Base-by-base conservation (phyloP, 2,113 vertebrate genomes). In the Castor canadensis region DNA sequence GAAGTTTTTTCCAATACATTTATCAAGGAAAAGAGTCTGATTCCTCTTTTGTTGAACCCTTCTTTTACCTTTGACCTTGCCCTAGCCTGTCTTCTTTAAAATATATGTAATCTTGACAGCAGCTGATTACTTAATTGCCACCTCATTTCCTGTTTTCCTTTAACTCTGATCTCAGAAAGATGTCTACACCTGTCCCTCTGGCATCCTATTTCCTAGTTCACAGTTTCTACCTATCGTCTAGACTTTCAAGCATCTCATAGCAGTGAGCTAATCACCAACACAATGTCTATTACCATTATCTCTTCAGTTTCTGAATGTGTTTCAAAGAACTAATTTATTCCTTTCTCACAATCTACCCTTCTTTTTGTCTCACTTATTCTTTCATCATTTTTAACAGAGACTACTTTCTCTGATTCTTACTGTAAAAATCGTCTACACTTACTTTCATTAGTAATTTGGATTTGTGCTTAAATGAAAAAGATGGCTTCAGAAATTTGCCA, bases 21-120 rank as follows among this genome's bases (percentile, higher is more conserved):
- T 91, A 83, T 75, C 24, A 43, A 19, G n/a, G 22, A 76, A 87
- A 47, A 83, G 85, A 35, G 24, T 49, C 67, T 26, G 11, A 79
- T 75, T 89, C 28, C 5, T 54, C 67, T 64, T 89, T 91, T 91
- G n/a, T 71, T 96, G 47, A 97, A 76, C 79, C 47, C 28, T 72
- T 58, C 17, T 38, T 87, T 93, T 97, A 89, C 73, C 94, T 96
- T 96, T 93, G 91, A 96, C 89, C 52, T 96, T 97, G 49, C 11
- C 67, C 80, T 95, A 86, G 58, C 73, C 52, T 77, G 66, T 54
- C 77, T 92, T 87, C 43, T 81, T 88, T 0, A 66, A 93, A 94
- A 95, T 64, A 86, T 38, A 45, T 24, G 54, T 60, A 76, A 94
- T 87, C 87, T 96, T 95, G 83, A 97, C 69, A 94, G 79, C 22